phyloP scores from a whole-genome alignment of 2,888 invertebrate genomes.

The Neocrepidodera transversa region DNA sequence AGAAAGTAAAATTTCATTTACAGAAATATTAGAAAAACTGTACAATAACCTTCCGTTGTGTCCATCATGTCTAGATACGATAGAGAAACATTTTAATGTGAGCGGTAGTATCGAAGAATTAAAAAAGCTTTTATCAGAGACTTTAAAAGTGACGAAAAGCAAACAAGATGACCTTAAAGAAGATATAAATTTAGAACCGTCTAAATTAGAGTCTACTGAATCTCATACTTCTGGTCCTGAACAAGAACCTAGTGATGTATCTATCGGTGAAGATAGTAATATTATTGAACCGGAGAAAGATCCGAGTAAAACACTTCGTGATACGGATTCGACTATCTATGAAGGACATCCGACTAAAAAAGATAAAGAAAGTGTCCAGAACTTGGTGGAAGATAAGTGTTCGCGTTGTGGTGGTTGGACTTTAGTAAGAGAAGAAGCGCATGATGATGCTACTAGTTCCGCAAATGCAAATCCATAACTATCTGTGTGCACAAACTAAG shows the following conservation, averaged over 20 bases:
- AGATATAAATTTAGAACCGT: neutral
- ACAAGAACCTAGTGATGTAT: neutral
- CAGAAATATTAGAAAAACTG: neutral
- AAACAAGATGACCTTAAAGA: neutral
- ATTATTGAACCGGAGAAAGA: neutral
- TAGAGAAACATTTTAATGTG: neutral
- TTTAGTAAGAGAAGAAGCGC: neutral
- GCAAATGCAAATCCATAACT: too few relatives aligned
- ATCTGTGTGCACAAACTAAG: too few relatives aligned
- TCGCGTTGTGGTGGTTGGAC: conserved; percentile 11
- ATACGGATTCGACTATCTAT: conserved; percentile 1
- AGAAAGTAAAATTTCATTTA: neutral
- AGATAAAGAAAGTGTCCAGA: neutral
- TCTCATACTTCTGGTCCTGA: neutral
- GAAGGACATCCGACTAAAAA: conserved; percentile 2
- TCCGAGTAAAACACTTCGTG: neutral
- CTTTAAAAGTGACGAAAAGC: neutral
- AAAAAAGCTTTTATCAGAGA: neutral
- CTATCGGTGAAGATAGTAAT: neutral
- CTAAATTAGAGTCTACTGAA: neutral
- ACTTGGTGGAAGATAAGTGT: conserved; percentile 1
- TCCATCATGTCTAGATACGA: neutral
- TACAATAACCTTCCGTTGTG: neutral
- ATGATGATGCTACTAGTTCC: neutral
- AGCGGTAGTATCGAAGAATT: neutral